Percentiles rank a stretch among this genome's conserved stretches.
Conservation (phyloP, 2,888 invertebrate genomes). For the Aphodius granarius region DNA sequence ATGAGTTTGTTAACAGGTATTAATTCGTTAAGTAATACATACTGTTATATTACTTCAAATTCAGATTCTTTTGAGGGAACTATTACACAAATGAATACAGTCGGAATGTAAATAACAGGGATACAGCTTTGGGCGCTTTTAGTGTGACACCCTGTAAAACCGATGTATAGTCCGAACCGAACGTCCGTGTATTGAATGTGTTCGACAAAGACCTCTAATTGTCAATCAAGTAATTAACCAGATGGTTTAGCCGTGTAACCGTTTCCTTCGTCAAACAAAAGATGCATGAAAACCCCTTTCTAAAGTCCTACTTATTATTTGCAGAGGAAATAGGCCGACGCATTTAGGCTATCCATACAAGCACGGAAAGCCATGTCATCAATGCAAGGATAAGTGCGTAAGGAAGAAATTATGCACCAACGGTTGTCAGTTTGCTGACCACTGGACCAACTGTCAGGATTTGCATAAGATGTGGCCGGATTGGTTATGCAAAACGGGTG, state of each 20-base stretch:
- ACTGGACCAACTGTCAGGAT: slow-evolving; percentile 73
- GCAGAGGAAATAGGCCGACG: slow-evolving; percentile 69
- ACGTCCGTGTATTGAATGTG: not conserved
- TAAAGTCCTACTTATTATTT: slow-evolving; percentile 41
- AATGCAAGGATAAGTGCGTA: slow-evolving; percentile 67
- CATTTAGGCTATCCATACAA: slow-evolving; percentile 69
- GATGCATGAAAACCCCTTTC: not conserved
- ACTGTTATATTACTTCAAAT: too few species aligned
- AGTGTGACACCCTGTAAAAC: too few species aligned
- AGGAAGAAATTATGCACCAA: slow-evolving; percentile 72
- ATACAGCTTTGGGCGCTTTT: too few species aligned
- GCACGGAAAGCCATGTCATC: slow-evolving; percentile 64
- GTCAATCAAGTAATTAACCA: not conserved
- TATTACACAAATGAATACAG: too few species aligned
- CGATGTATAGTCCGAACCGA: not conserved
- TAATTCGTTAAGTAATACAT: too few species aligned
- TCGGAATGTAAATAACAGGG: too few species aligned
- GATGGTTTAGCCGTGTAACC: not conserved
- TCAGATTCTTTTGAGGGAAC: too few species aligned
- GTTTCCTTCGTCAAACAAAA: not conserved
- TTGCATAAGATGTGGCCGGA: slow-evolving; percentile 60
- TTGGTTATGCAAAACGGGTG: slow-evolving; percentile 62
- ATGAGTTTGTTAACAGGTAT: not conserved
- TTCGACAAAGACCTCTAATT: not conserved
- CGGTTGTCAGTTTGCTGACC: slow-evolving; percentile 67